A percentile compares a stretch with the other conserved stretches of the same genome.
These are phyloP conservation scores for Chloromyia formosa DNA, from an alignment of 2,888 invertebrate genomes.

Conservation along the genomic window DNA sequence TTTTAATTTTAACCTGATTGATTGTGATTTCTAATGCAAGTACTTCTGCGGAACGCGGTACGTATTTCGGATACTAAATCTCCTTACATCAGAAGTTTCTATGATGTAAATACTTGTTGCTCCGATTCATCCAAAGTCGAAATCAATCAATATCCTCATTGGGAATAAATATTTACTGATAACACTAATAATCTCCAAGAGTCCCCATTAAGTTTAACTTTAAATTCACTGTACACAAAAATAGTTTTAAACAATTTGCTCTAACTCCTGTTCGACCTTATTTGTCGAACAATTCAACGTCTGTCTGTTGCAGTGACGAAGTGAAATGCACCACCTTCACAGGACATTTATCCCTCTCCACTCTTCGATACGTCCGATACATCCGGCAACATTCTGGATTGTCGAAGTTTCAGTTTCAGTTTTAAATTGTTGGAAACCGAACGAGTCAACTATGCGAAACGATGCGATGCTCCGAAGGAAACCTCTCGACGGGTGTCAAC, in stretches of 20 bases:
- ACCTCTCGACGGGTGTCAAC: not conserved
- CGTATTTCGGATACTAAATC: too few relatives aligned
- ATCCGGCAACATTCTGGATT: slow-evolving; percentile 21
- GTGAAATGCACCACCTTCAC: not conserved
- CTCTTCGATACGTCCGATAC: not conserved
- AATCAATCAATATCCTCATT: too few relatives aligned
- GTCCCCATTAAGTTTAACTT: not conserved
- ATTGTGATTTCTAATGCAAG: too few relatives aligned
- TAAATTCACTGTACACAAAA: not conserved
- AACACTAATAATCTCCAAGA: not conserved
- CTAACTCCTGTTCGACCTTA: not conserved
- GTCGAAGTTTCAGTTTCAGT: slow-evolving; percentile 23
- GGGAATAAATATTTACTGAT: too few relatives aligned
- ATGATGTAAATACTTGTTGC: too few relatives aligned
- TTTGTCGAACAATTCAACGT: not conserved
- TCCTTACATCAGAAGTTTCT: too few relatives aligned
- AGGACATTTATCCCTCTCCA: not conserved
- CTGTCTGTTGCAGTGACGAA: too few relatives aligned
- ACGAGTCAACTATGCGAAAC: not conserved
- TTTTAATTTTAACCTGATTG: too few relatives aligned
- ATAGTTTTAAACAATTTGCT: not conserved
- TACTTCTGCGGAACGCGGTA: too few relatives aligned
- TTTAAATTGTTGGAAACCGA: not conserved
- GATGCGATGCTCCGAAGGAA: not conserved
- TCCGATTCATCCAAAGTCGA: too few relatives aligned